Evolutionary conservation across 2,888 invertebrate genomes (phyloP), one percentile per base, ranked within the genome.

Genomic region (Chalcosyrphus nemorum): DNA sequence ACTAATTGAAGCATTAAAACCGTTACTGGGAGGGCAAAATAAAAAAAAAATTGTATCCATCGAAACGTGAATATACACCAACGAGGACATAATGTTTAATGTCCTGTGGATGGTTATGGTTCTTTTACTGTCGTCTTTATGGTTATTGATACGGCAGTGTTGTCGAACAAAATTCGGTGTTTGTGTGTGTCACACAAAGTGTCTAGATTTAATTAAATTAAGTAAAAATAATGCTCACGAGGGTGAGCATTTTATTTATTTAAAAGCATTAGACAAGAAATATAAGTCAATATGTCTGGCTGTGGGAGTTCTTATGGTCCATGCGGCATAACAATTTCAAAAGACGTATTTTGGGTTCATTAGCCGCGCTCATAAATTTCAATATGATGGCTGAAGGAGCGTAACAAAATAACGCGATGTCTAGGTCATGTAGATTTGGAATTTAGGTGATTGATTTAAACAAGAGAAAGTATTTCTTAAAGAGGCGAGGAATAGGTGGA

Each of bases 41-140:
- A 66, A 15, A 57, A 29, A 43, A 41, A 57, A 38, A 38, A 38
- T n/a, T 4, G n/a, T 6, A 45, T 54, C 63, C 63, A 54, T 17
- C 45, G 24, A 29, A 63, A 56, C 4, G 41, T 50, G 19, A 72
- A 52, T 52, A 21, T 59, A 24, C n/a, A n/a, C 54, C 45, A 54
- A 56, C 54, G 56, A 47, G 56, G 65, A 65, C 75, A 66, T 66
- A 6, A 59, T 43, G 57, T 59, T 76, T 66, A 76, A 76, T 76
- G 66, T 66, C 41, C 59, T 52, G 75, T 19, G 29, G 65, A 56
- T 57, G 65, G 57, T 65, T 75, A 75, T 75, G 75, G 75, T 17
- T 66, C 38, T 75, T 75, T 75, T 75, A 75, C 56, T 75, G 56
- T 75, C 32, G 75, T 66, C 75, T 75, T 75, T 75, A 75, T 57